Conservation (phyloP, 2,797 vertebrate species). For the Leptodactylus fallax region DNA sequence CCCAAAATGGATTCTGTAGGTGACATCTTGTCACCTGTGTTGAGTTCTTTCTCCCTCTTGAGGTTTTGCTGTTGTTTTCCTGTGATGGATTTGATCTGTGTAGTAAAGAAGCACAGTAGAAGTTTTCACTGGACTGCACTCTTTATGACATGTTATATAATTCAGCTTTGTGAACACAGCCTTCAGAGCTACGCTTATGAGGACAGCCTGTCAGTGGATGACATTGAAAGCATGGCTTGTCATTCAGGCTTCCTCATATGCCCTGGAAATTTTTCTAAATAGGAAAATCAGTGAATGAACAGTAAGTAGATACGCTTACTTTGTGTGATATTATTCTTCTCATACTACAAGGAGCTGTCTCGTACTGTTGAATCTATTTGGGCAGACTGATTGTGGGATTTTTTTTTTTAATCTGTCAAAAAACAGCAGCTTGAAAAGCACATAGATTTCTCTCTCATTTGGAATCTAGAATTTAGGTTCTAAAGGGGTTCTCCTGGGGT, state of each 20-base stretch:
- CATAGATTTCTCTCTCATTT: neutral
- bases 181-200: conserved; percentile 21
- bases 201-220: conserved; percentile 38
- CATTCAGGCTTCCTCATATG: conserved; percentile 7
- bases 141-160: conserved; percentile 20
- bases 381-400: no score
- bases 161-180: conserved; percentile 12
- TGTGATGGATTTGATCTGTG: neutral
- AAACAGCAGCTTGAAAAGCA: no score
- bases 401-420: no score
- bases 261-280: neutral
- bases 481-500: no score
- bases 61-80: neutral
- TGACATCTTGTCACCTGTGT: neutral
- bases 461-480: neutral
- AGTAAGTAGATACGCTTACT: neutral
- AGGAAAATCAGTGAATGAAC: conserved; percentile 16
- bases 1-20: neutral
- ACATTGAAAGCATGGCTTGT: conserved; percentile 30
- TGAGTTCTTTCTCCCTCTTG: neutral
- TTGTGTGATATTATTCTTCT: neutral
- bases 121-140: neutral
- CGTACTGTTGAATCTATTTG: neutral
- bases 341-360: neutral
- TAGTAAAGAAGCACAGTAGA: neutral